Conservation (phyloP, 2,113 vertebrate species). For the Gallinago media region DNA sequence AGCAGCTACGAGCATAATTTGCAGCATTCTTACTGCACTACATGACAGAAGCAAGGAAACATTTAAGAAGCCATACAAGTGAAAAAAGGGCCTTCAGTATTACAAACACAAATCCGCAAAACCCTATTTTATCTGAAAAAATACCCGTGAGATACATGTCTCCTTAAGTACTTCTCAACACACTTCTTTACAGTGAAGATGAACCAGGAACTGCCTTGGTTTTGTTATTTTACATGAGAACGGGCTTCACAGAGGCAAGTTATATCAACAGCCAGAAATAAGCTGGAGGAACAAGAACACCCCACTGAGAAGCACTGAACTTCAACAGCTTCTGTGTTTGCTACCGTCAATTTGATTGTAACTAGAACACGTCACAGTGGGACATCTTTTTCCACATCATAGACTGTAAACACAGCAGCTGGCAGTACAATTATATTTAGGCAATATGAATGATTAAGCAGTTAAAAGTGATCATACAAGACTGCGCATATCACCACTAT, state of each 20-base stretch:
- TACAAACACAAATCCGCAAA: not conserved
- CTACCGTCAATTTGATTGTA: slow-evolving; percentile 60
- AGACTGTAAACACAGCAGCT: slow-evolving; percentile 59
- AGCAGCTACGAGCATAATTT: not conserved
- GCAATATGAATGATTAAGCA: slow-evolving; percentile 49
- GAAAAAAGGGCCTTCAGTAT: not conserved
- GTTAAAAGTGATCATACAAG: slow-evolving; percentile 14
- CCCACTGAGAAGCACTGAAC: slow-evolving; percentile 50
- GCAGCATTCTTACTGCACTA: not conserved
- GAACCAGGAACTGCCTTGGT: not conserved
- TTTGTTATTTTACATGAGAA: slow-evolving; percentile 9
- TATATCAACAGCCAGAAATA: slow-evolving; percentile 44
- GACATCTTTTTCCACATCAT: slow-evolving; percentile 50
- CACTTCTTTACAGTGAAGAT: not conserved
- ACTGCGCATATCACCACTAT: not conserved
- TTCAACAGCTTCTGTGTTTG: slow-evolving; percentile 64
- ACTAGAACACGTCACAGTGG: slow-evolving; percentile 63
- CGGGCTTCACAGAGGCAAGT: not conserved
- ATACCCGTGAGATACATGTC: not conserved
- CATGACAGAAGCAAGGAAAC: not conserved
- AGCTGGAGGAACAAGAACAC: slow-evolving; percentile 2
- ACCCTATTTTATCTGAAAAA: not conserved
- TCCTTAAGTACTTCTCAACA: not conserved
- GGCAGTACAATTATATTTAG: slow-evolving; percentile 42
- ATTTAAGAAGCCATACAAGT: not conserved